phyloP scores from a whole-genome alignment of 2,888 invertebrate genomes.

The Drosophila sordidula region DNA sequence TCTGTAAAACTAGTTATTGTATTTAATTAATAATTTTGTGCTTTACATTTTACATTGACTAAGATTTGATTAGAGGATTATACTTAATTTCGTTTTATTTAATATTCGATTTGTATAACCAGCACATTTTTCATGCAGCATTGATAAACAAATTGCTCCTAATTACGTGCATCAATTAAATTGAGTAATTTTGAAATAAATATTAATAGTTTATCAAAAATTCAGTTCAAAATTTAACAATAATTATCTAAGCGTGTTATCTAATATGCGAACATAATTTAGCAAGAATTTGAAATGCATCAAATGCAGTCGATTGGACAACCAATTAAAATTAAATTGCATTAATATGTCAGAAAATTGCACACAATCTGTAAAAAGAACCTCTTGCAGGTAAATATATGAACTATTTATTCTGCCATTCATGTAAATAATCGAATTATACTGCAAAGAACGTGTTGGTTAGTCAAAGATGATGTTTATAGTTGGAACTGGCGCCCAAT shows the following conservation, averaged over 20 bases:
- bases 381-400: neutral
- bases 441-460: neutral
- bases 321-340: slow-evolving; percentile 45
- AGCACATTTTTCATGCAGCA: too few relatives aligned
- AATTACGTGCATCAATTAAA: slow-evolving; percentile 13
- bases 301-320: slow-evolving; percentile 38
- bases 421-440: neutral
- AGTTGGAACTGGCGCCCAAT: slow-evolving; percentile 23
- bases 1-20: too few relatives aligned
- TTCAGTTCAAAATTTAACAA: neutral
- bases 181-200: neutral
- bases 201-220: neutral
- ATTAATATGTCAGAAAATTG: slow-evolving; percentile 25
- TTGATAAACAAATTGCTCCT: neutral
- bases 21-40: too few relatives aligned
- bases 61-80: too few relatives aligned
- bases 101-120: too few relatives aligned
- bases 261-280: slow-evolving; percentile 12
- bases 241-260: slow-evolving; percentile 12
- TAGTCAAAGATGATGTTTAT: neutral
- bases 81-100: too few relatives aligned
- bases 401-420: slow-evolving; percentile 6
- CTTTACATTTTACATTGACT: too few relatives aligned
- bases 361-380: neutral
- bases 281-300: too few relatives aligned